Conservation (phyloP, 2,797 vertebrate species). For the Sphenodon punctatus region DNA sequence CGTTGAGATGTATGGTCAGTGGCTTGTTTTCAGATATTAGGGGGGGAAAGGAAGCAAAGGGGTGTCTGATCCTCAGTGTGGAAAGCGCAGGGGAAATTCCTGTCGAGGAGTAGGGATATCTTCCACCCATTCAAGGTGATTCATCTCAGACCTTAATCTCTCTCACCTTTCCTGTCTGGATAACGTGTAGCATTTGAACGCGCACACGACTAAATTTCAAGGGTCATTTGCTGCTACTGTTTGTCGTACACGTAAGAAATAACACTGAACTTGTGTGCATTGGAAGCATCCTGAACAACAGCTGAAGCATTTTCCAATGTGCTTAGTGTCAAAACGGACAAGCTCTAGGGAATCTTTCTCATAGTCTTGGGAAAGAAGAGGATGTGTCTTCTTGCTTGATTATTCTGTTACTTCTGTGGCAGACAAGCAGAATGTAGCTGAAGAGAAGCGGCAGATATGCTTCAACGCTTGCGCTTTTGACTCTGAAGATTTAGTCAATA, state of each 20-base stretch:
- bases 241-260: neutral
- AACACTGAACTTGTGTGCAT: neutral
- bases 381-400: neutral
- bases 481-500: neutral
- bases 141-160: neutral
- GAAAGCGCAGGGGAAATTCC: too few species aligned
- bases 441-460: neutral
- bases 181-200: neutral
- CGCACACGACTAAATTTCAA: fast-evolving
- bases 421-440: neutral
- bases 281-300: neutral
- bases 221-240: conserved; percentile 23
- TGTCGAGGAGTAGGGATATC: neutral
- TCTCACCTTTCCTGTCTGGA: neutral
- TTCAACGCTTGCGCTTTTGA: neutral
- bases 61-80: too few species aligned
- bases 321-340: neutral
- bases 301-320: neutral
- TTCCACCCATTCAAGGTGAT: neutral
- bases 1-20: neutral
- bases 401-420: neutral
- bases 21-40: neutral
- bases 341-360: neutral
- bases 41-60: neutral
- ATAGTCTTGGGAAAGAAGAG: neutral